Base-by-base conservation (phyloP, 1,140 invertebrate species). In the Brachionus asplanchnoidis region DNA sequence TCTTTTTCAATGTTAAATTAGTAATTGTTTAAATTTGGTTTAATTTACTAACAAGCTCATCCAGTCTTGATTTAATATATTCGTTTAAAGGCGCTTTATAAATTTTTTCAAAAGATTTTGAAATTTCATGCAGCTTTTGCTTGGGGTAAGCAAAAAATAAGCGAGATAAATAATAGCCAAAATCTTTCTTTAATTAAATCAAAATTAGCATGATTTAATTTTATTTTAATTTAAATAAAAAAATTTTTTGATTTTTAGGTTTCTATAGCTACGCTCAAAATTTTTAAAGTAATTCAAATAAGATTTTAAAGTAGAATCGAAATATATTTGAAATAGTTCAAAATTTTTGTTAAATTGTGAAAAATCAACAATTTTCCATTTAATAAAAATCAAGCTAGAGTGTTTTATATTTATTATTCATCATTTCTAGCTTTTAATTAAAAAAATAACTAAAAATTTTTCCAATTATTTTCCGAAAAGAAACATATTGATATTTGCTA, bases 161-260 rank as follows among this genome's bases (percentile, higher is more conserved):
- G 11, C 79, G 56, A 28, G 79, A 82, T 11, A 82, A 28, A 82
- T 82, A 82, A 14, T 60, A 82, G n/a, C 79, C 79, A 65, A 82
- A 82, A 9, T 82, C 79, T 65, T 82, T 82, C 79, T 82, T 82
- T 7, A 50, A 77, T 46, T 26, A 36, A 36, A 36, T 36, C 3
- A 36, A 36, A 40, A 79, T 26, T 20, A 79, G n/a, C 46, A 60
- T 28, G 32, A 8, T 53, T 40, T 80, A 7, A 40, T 23, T 0
- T 11, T 68, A 14, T 3, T 12, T 68, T 11, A 14, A 40, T 36
- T 73, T 17, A 73, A 46, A 60, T 23, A 60, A 20, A 4, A 17
- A 17, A 17, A 6, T 53, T 53, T 53, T 6, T n/a, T n/a, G n/a
- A 14, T 2, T 36, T 7, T 3, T 0, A 36, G 32, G 32, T 36